Evolutionary conservation across 2,113 vertebrate genomes (phyloP), one percentile per base, ranked within the genome.

Genomic region (Campylomormyrus numenius): DNA sequence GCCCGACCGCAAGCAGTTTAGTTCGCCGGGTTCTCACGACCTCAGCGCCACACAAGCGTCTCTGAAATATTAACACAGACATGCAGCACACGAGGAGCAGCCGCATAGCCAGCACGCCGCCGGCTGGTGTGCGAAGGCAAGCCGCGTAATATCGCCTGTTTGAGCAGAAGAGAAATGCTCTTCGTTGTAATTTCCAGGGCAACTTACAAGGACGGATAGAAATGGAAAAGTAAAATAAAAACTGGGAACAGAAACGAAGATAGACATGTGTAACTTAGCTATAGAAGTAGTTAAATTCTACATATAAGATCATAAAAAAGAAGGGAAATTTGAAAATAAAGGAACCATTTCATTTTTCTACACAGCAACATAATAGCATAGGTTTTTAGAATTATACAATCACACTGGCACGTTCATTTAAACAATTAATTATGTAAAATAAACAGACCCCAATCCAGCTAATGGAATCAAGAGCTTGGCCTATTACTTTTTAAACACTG

Each of bases 1-100:
- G 95, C 96, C 97, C 95, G 94, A 94, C 95, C 95, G 93, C 96
- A 95, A 95, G 94, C 96, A 90, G 95, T 94, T 94, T 95, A 93
- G 96, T 96, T 95, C 95, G 95, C 95, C 94, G 91, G 89, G 95
- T 97, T 97, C 96, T 97, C 96, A 97, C 96, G 96, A 96, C 97
- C 96, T 97, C 95, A 94, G 93, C 94, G 94, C 92, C 94, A 94
- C 95, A 94, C 92, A 94, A 93, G 94, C 95, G 95, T 94, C 93
- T 93, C 95, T 94, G 94, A 94, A 95, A 94, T 95, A 93, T 95
- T 94, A 94, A 94, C 93, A 93, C 92, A 94, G 94, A 95, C 95
- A 92, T 93, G 92, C 92, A 94, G 93, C 58, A 93, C 95, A 93
- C 92, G 70, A 92, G 84, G 91, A 92, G 89, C 89, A 83, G 94